A percentile compares a stretch with the other conserved stretches of the same genome.
These are phyloP conservation scores for Temnopleurus reevesii DNA, from an alignment of 53 echinoderm and acorn worm species.

Conservation along the genomic window DNA sequence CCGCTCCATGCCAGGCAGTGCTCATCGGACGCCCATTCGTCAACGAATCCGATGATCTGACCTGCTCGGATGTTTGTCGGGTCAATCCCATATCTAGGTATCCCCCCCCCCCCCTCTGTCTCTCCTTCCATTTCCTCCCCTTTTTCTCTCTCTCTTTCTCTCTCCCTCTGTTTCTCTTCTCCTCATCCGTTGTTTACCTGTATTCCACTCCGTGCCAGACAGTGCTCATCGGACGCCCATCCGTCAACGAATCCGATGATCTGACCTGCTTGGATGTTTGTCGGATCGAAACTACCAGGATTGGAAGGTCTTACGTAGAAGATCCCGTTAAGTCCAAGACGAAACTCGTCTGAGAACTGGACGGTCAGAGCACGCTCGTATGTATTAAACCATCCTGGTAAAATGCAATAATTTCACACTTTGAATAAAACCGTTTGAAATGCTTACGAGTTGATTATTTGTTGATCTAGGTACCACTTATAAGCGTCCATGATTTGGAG, in stretches of 20 bases:
- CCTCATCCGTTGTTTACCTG: neutral
- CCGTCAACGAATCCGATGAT: constrained; percentile 71
- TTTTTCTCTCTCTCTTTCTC: neutral
- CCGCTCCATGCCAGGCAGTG: too few relatives aligned
- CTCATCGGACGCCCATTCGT: constrained; percentile 58
- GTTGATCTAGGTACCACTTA: too few relatives aligned
- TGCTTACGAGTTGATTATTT: too few relatives aligned
- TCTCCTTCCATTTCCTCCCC: neutral
- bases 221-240: constrained; percentile 66
- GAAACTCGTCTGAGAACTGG: constrained; percentile 71
- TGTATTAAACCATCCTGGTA: constrained; percentile 75
- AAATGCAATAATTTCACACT: too few relatives aligned
- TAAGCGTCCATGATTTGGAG: too few relatives aligned
- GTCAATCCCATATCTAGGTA: too few relatives aligned
- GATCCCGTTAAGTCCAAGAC: constrained; percentile 49
- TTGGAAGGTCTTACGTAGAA: constrained; percentile 69
- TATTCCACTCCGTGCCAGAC: constrained; percentile 49
- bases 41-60: constrained; percentile 68
- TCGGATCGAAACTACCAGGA: constrained; percentile 58
- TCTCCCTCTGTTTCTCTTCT: neutral
- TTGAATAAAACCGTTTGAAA: too few relatives aligned
- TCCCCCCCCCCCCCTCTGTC: too few relatives aligned
- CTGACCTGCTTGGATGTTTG: constrained; percentile 56
- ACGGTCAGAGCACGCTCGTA: constrained; percentile 70
- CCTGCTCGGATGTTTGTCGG: constrained; percentile 54